Evolutionary conservation across 2,888 invertebrate genomes (phyloP).

Genomic region (Lobophora halterata): DNA sequence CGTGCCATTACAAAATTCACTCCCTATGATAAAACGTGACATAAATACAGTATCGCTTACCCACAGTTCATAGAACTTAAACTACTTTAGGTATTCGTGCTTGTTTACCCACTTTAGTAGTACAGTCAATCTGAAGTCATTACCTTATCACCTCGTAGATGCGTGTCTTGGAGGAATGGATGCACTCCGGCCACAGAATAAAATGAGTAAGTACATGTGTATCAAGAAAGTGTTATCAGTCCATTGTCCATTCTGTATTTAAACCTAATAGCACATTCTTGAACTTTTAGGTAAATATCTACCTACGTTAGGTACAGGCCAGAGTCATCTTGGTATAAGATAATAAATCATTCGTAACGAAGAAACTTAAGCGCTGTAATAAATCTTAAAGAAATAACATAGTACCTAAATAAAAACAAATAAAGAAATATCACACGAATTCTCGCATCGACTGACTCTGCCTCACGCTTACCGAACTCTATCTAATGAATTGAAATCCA

Average conservation of each 20-base stretch:
- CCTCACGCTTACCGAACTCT: conserved; percentile 3
- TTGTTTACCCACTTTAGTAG: conserved; percentile 57
- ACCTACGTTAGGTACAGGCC: too few species aligned
- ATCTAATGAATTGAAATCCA: too few species aligned
- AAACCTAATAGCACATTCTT: conserved; percentile 62
- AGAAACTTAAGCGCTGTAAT: too few species aligned
- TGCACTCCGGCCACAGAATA: conserved; percentile 43
- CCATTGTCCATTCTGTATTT: conserved; percentile 55
- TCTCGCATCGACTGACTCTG: too few species aligned
- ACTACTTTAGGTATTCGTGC: conserved; percentile 43
- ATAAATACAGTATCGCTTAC: conserved; percentile 70
- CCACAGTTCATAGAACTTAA: conserved; percentile 72
- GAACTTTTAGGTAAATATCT: conserved; percentile 49
- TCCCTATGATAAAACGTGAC: conserved; percentile 66
- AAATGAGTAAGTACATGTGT: conserved; percentile 31
- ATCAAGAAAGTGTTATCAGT: too few species aligned
- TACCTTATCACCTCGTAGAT: conserved; percentile 60
- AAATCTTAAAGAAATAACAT: too few species aligned
- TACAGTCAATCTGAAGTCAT: conserved; percentile 69
- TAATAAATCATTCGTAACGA: conserved; percentile 2
- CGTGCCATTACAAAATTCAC: conserved; percentile 65
- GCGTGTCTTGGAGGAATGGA: conserved; percentile 59
- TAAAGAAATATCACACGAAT: too few species aligned
- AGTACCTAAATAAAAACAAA: too few species aligned
- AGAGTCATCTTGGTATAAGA: too few species aligned